A percentile compares a stretch with the other conserved stretches of the same genome.
These are phyloP conservation scores for Leucoptera coffeella DNA, from an alignment of 2,888 invertebrate genomes.

Conservation along the genomic window DNA sequence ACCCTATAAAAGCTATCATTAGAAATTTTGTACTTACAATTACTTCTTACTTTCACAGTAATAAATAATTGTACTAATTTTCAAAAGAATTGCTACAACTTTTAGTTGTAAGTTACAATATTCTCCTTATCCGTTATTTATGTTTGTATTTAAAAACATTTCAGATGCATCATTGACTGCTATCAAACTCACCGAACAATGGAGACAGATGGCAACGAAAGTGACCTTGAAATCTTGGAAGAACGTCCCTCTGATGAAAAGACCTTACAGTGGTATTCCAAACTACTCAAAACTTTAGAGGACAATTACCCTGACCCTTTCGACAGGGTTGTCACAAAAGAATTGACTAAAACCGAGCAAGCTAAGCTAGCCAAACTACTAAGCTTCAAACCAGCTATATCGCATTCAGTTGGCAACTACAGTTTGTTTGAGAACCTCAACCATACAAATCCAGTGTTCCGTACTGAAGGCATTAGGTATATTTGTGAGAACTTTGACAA, in stretches of 20 bases:
- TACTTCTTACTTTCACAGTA: too few relatives aligned
- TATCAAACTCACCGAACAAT: slow-evolving; percentile 13
- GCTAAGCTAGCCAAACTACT: slow-evolving; percentile 32
- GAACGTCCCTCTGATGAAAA: slow-evolving; percentile 21
- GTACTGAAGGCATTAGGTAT: slow-evolving; percentile 61
- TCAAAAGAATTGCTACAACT: too few relatives aligned
- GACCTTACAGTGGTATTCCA: slow-evolving; percentile 43
- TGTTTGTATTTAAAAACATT: slow-evolving; percentile 4
- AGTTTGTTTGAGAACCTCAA: slow-evolving; percentile 65
- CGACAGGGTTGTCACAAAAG: slow-evolving; percentile 59
- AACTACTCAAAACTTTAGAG: slow-evolving; percentile 58
- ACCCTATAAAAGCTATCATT: too few relatives aligned
- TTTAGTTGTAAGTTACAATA: too few relatives aligned
- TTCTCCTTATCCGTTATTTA: too few relatives aligned
- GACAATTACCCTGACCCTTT: slow-evolving; percentile 65
- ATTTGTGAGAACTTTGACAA: slow-evolving; percentile 48
- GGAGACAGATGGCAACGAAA: slow-evolving; percentile 19
- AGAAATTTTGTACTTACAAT: too few relatives aligned
- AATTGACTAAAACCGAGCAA: slow-evolving; percentile 24
- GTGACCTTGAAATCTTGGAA: slow-evolving; percentile 40
- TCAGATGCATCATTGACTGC: slow-evolving; percentile 41
- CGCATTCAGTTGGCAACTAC: slow-evolving; percentile 41
- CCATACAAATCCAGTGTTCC: slow-evolving; percentile 60
- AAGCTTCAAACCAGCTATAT: slow-evolving; percentile 50
- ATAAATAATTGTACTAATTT: too few relatives aligned